These are phyloP conservation scores for Lycocorax pyrrhopterus DNA, from an alignment of 2,113 vertebrate genomes.

Conservation along the genomic window DNA sequence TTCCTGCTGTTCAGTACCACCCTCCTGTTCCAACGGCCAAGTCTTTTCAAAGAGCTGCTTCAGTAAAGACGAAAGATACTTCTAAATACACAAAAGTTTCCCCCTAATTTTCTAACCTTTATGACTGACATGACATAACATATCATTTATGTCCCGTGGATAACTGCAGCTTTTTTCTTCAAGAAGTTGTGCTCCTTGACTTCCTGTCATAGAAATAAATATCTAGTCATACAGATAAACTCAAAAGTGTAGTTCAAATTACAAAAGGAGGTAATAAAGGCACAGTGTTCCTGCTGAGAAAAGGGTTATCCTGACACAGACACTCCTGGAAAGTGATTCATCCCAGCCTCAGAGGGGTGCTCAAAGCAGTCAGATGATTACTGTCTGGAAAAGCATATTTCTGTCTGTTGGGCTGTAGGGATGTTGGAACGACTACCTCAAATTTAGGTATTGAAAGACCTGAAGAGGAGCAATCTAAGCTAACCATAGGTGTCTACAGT, in stretches of 20 bases:
- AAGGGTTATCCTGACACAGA: background rate
- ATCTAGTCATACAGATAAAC: background rate
- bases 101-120: background rate
- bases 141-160: background rate
- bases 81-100: background rate
- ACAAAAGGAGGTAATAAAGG: background rate
- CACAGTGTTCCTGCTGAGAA: background rate
- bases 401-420: background rate
- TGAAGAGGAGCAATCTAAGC: background rate
- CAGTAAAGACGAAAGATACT: background rate
- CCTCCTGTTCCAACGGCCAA: background rate
- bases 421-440: background rate
- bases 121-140: background rate
- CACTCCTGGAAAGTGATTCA: background rate
- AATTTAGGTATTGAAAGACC: background rate
- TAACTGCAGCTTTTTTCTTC: background rate
- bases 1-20: background rate
- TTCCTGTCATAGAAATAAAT: background rate
- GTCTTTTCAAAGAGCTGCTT: background rate
- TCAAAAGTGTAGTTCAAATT: background rate
- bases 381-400: background rate
- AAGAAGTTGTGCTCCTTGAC: background rate
- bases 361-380: background rate
- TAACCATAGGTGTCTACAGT: no score
- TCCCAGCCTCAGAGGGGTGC: background rate